Conservation (phyloP, 2,797 vertebrate genomes). For the Gymnoscopelus braueri region DNA sequence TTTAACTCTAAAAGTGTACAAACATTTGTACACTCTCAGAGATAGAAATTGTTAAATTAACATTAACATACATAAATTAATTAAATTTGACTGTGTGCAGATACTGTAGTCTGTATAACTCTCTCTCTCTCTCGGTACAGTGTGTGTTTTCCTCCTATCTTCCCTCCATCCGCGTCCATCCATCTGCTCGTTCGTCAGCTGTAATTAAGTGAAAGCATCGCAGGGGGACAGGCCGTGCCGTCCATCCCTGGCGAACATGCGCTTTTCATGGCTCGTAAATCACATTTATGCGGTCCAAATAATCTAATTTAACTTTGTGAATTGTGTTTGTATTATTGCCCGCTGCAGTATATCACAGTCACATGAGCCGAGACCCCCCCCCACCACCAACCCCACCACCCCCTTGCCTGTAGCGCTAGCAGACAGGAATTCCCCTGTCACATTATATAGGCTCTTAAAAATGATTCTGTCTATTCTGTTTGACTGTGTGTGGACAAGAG, state of each 20-base stretch:
- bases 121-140: neutral
- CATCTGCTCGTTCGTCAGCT: conserved; percentile 36
- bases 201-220: conserved; percentile 57
- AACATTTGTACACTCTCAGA: too few relatives aligned
- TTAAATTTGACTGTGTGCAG: too few relatives aligned
- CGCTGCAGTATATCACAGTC: conserved; percentile 14
- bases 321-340: conserved; percentile 8
- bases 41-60: too few relatives aligned
- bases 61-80: too few relatives aligned
- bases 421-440: conserved; percentile 76
- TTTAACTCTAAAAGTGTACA: too few relatives aligned
- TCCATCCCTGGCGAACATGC: neutral
- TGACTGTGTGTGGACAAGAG: conserved; percentile 47
- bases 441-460: conserved; percentile 58
- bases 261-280: conserved; percentile 50
- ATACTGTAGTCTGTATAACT: neutral
- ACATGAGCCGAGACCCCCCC: conserved; percentile 18
- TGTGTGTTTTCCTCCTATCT: neutral
- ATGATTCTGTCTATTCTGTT: conserved; percentile 36
- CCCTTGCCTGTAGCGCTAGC: conserved; percentile 59
- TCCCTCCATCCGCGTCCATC: conserved; percentile 11
- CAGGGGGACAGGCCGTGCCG: conserved; percentile 16
- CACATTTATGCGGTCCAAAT: conserved; percentile 1
- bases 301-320: conserved; percentile 31
- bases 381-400: neutral